These are phyloP conservation scores for Coregonus clupeaformis DNA, from an alignment of 2,113 vertebrate genomes.

Conservation along the genomic window DNA sequence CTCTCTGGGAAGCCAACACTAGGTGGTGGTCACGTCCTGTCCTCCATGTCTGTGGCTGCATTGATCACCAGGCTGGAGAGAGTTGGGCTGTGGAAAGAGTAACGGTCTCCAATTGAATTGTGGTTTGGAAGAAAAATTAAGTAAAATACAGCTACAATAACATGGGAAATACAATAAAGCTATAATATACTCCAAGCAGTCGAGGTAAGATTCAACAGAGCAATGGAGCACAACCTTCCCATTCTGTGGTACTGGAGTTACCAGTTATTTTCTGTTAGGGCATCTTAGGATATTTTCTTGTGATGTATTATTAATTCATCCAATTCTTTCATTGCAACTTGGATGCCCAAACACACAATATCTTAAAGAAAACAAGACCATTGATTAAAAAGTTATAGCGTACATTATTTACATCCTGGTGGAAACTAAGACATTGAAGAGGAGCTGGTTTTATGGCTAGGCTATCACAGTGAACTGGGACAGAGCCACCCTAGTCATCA, in stretches of 20 bases:
- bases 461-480: neutral
- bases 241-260: conserved; percentile 14
- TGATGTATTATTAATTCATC: conserved; percentile 72
- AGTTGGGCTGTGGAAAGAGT: conserved; percentile 37
- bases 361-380: conserved; percentile 54
- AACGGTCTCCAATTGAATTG: conserved; percentile 63
- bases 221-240: conserved; percentile 35
- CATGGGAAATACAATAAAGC: conserved; percentile 53
- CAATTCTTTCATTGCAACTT: conserved; percentile 56
- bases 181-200: conserved; percentile 49
- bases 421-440: too few species aligned
- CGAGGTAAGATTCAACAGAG: conserved; percentile 39
- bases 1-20: conserved; percentile 49
- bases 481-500: neutral
- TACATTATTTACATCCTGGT: conserved; percentile 12
- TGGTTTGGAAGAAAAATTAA: conserved; percentile 35
- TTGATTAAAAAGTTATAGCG: conserved; percentile 51
- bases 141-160: conserved; percentile 42
- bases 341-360: conserved; percentile 59
- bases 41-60: conserved; percentile 8
- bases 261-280: conserved; percentile 41
- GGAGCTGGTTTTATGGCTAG: neutral
- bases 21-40: conserved; percentile 72
- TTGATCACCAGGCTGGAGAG: conserved; percentile 12
- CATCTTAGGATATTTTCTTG: conserved; percentile 52